These are phyloP conservation scores for Lethenteron reissneri DNA, from an alignment of 2,113 vertebrate genomes.

Conservation along the genomic window DNA sequence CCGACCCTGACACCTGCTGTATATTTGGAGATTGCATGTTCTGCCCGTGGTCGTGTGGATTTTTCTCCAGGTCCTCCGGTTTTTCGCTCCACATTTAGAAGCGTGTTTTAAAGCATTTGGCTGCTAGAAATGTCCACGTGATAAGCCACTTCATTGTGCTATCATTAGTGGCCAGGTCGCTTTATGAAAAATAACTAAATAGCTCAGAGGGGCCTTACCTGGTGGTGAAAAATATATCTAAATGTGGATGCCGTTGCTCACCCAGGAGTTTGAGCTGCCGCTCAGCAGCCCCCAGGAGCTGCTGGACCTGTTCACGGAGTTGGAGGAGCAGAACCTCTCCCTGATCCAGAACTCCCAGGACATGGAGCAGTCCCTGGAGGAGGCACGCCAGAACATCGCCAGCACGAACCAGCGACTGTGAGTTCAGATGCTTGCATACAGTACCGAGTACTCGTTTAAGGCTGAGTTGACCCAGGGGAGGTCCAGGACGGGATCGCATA, in stretches of 20 bases:
- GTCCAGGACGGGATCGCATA: no score
- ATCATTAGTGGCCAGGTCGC: neutral
- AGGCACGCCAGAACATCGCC: constrained; percentile 24
- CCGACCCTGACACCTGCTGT: no score
- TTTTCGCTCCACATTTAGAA: no score
- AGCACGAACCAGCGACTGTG: constrained; percentile 11
- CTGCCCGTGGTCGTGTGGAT: no score
- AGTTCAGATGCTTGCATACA: no score
- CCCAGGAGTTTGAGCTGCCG: constrained; percentile 37
- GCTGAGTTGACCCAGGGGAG: no score
- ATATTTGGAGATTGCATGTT: no score
- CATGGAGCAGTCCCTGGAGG: constrained; percentile 31
- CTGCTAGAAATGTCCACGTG: no score
- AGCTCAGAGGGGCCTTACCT: neutral
- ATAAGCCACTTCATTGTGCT: no score
- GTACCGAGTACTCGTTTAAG: no score
- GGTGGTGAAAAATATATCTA: neutral
- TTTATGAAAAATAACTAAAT: neutral
- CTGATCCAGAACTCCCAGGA: constrained; percentile 48
- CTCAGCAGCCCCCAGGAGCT: constrained; percentile 67
- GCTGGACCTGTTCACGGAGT: constrained; percentile 33
- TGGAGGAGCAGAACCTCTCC: constrained; percentile 56
- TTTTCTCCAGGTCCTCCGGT: no score
- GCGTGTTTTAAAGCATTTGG: no score
- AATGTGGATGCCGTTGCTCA: neutral